phyloP scores from a whole-genome alignment of 2,113 vertebrate genomes.

The Oryzias curvinotus region DNA sequence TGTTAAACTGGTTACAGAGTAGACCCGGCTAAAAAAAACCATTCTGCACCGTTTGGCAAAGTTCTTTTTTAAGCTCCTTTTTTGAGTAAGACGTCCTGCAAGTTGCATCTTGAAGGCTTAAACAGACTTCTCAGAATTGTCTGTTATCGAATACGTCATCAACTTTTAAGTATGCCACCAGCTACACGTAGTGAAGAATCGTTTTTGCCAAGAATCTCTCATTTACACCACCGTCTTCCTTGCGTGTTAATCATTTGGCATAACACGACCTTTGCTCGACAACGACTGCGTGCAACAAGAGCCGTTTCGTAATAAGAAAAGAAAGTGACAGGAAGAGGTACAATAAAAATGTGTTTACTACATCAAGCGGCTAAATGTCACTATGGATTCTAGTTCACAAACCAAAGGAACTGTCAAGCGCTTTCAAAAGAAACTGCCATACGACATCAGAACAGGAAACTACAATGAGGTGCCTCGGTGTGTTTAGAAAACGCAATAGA shows the following conservation, averaged over 20 bases:
- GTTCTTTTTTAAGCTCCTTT: too few relatives aligned
- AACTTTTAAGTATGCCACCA: constrained; percentile 9
- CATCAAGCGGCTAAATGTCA: not conserved
- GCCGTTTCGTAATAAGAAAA: constrained; percentile 1
- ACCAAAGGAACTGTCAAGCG: constrained; percentile 7
- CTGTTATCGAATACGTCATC: constrained; percentile 5
- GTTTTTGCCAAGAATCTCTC: not conserved
- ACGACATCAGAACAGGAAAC: not conserved
- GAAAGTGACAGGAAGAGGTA: not conserved
- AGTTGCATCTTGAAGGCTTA: too few relatives aligned
- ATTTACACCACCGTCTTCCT: constrained; percentile 10
- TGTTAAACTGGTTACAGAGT: too few relatives aligned
- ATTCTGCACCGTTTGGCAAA: too few relatives aligned
- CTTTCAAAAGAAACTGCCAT: not conserved
- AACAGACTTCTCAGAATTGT: not conserved
- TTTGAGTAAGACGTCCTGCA: too few relatives aligned
- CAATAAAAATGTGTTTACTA: constrained; percentile 7
- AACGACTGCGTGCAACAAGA: not conserved
- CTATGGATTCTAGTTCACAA: not conserved
- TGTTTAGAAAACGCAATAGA: constrained; percentile 14
- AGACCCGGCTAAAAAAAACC: too few relatives aligned
- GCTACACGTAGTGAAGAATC: not conserved
- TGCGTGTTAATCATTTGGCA: constrained; percentile 2
- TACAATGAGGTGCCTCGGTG: not conserved
- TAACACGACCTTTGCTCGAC: constrained; percentile 5